Conservation (phyloP, 2,797 vertebrate species). For the Rhinichthys osculus region DNA sequence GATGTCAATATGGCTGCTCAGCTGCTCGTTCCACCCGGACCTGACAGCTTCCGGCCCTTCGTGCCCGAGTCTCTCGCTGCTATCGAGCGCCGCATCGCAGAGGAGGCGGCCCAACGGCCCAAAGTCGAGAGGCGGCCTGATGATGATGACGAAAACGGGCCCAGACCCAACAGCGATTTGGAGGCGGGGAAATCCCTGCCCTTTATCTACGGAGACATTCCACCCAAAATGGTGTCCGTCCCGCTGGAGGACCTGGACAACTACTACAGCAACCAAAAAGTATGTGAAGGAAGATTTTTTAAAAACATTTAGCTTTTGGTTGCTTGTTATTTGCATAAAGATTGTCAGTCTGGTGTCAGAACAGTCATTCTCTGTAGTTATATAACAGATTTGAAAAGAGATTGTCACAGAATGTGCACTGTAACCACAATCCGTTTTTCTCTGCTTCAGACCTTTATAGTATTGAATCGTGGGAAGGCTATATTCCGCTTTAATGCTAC, state of each 20-base stretch:
- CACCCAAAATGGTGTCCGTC: conserved; percentile 87
- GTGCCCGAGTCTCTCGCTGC: conserved; percentile 93
- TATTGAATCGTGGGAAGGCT: conserved; percentile 96
- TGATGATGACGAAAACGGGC: conserved; percentile 90
- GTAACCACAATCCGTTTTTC: conserved; percentile 55
- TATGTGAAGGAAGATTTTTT: conserved; percentile 60
- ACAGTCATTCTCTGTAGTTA: neutral
- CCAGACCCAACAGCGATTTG: conserved; percentile 96
- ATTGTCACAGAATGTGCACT: conserved; percentile 8
- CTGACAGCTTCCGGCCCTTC: conserved; percentile 96
- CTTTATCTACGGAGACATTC: conserved; percentile 95
- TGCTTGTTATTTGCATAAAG: neutral
- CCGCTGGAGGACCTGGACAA: conserved; percentile 96
- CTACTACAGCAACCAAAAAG: conserved; percentile 95
- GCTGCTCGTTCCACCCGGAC: conserved; percentile 98
- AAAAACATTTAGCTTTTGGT: neutral
- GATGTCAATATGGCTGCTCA: conserved; percentile 99
- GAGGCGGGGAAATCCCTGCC: conserved; percentile 95
- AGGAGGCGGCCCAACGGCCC: conserved; percentile 89
- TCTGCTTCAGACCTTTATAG: conserved; percentile 96
- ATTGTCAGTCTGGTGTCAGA: neutral
- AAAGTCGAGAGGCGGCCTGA: conserved; percentile 82
- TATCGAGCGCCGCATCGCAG: conserved; percentile 91
- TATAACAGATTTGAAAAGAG: conserved; percentile 11
- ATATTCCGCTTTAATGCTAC: conserved; percentile 99